Base-by-base conservation (phyloP, 2,888 invertebrate species). In the Cephus nigrinus region DNA sequence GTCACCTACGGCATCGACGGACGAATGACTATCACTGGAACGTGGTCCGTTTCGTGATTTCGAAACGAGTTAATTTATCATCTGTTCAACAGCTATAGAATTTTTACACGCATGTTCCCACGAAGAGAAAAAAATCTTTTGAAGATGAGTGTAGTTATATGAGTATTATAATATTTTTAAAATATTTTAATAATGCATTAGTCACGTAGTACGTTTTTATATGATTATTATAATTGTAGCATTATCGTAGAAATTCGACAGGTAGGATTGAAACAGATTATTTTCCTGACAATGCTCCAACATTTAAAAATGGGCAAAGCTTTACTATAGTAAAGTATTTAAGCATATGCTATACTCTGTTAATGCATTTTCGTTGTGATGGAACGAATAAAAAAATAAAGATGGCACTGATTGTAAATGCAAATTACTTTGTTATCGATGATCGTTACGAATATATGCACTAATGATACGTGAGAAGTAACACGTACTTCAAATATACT, bases 1-100 rank as follows among this genome's bases (percentile, higher is more conserved):
- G 90, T 94, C 3, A 87, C 92, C 32, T 90, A 92, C 40, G 94
- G 93, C 73, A 84, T 93, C 12, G 94, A 95, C 78, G 93, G 93
- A 31, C 92, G 95, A 81, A 93, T 94, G 76, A 87, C 90, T 33
- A 71, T 71, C 9, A 12, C 33, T 31, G 71, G 71, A 71, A 71
- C 71, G 31, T 71, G 71, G 71, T 5, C 12, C 1, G 31, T 12
- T 32, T 71, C 12, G 71, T 55, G 55, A 55, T 55, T 55, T 55
- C 2, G 40, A 40, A 40, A 15, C 15, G 5, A 40, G 15, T 55
- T 23, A 23, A 23, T 40, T 15, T 40, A 15, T 55, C 23, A 23
- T 23, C 55, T 9, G 55, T 55, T 15, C 55, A 9, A 23, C 15
- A 55, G 0, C 9, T 2, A 23, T 23, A 55, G 9, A 55, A 23